Conservation (phyloP, 1,140 invertebrate genomes). For the Drosophila pseudoobscura region DNA sequence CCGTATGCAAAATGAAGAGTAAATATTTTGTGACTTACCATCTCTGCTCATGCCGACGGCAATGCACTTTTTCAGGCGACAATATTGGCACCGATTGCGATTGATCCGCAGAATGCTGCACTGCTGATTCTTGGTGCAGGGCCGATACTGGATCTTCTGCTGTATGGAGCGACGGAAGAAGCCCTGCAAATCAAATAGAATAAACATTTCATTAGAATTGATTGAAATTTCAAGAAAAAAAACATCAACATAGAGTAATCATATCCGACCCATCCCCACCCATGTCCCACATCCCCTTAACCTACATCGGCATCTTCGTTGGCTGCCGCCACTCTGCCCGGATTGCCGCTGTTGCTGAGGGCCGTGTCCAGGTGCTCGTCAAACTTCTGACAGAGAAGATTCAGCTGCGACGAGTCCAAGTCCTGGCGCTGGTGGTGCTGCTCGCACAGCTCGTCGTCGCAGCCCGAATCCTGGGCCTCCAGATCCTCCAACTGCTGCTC, state of each 20-base stretch:
- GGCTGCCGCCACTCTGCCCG: constrained; percentile 35
- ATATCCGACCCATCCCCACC: background rate
- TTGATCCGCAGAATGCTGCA: constrained; percentile 98
- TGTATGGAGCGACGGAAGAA: constrained; percentile 96
- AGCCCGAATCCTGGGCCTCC: constrained; percentile 84
- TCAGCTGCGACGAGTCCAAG: constrained; percentile 66
- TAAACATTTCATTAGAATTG: background rate
- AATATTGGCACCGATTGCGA: constrained; percentile 98
- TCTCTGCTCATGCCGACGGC: constrained; percentile 99
- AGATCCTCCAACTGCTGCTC: constrained; percentile 60
- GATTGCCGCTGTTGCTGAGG: constrained; percentile 32
- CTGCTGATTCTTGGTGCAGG: constrained; percentile 98
- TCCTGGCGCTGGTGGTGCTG: constrained; percentile 69
- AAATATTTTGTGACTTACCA: constrained; percentile 87
- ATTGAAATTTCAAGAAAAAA: background rate
- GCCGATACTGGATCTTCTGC: constrained; percentile 98
- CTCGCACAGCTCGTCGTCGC: constrained; percentile 85
- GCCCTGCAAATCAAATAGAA: constrained; percentile 86
- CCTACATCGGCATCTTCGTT: constrained; percentile 75
- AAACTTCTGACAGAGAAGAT: constrained; percentile 82
- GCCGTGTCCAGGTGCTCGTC: constrained; percentile 79
- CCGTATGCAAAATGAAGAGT: no score
- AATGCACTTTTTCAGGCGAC: constrained; percentile 98
- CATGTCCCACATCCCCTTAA: background rate
- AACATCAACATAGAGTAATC: no score